phyloP scores from a whole-genome alignment of 2,113 vertebrate genomes.

The Limnothrissa miodon region DNA sequence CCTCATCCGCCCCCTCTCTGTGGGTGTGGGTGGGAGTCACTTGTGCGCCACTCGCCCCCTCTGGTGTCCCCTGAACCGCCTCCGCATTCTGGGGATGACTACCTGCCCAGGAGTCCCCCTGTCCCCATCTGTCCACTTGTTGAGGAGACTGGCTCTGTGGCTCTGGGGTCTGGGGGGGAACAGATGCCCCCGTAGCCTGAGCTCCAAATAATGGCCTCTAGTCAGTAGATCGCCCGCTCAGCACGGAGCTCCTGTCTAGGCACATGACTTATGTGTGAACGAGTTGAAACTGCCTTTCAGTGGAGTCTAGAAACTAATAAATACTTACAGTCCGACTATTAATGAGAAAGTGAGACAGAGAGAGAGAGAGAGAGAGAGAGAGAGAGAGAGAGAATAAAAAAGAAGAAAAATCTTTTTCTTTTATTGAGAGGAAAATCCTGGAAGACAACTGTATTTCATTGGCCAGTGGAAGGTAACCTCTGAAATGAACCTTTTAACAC shows the following conservation, averaged over 20 bases:
- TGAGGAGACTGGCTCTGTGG: conserved; percentile 17
- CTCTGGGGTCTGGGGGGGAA: background rate
- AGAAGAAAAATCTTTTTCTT: background rate
- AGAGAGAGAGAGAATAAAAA: background rate
- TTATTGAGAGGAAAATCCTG: background rate
- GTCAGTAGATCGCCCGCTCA: background rate
- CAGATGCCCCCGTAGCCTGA: background rate
- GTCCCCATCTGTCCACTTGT: conserved; percentile 67
- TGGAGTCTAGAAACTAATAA: background rate
- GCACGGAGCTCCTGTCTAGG: background rate
- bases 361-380: background rate
- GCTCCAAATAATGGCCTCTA: background rate
- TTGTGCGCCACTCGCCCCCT: conserved; percentile 63
- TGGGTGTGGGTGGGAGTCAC: conserved; percentile 64
- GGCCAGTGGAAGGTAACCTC: background rate
- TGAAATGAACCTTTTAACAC: conserved; percentile 9
- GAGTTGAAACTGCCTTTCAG: background rate
- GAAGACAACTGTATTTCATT: background rate
- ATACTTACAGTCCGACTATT: background rate
- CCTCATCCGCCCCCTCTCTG: conserved; percentile 55
- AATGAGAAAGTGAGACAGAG: background rate
- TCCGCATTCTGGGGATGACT: conserved; percentile 73
- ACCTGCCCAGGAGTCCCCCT: conserved; percentile 71
- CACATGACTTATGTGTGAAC: background rate
- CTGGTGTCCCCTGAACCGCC: conserved; percentile 60